A percentile compares a stretch with the other conserved stretches of the same genome.
These are phyloP conservation scores for Leucania comma DNA, from an alignment of 2,888 invertebrate species.

Conservation along the genomic window DNA sequence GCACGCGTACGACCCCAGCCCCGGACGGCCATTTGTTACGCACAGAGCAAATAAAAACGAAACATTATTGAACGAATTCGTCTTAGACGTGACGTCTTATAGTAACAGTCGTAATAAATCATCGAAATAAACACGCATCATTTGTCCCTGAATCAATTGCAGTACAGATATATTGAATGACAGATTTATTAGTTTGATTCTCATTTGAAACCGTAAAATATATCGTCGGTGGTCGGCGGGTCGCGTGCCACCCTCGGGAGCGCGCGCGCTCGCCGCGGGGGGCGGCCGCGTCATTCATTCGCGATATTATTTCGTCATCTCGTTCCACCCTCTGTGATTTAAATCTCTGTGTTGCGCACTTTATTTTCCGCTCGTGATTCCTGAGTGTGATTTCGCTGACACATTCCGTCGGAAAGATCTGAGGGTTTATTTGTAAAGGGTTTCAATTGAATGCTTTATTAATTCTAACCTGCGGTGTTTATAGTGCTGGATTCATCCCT, in stretches of 20 bases:
- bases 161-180: conserved; percentile 46
- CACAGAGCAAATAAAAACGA: conserved; percentile 34
- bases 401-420: conserved; percentile 47
- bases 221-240: conserved; percentile 62
- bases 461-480: background rate
- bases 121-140: conserved; percentile 36
- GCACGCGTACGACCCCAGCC: conserved; percentile 40
- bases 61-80: conserved; percentile 20
- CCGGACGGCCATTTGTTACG: conserved; percentile 43
- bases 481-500: background rate
- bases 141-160: conserved; percentile 48
- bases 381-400: conserved; percentile 52
- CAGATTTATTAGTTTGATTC: conserved; percentile 65
- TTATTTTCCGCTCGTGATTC: conserved; percentile 74
- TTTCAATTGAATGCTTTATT: conserved; percentile 31
- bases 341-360: conserved; percentile 80
- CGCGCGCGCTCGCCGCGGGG: conserved; percentile 76
- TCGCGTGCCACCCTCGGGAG: conserved; percentile 76
- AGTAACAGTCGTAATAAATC: conserved; percentile 33
- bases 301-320: conserved; percentile 81
- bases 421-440: conserved; percentile 30
- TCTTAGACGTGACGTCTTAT: conserved; percentile 26
- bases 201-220: conserved; percentile 64
- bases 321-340: conserved; percentile 73
- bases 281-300: conserved; percentile 76